Base-by-base conservation (phyloP, 2,113 vertebrate species). In the Zingel zingel region DNA sequence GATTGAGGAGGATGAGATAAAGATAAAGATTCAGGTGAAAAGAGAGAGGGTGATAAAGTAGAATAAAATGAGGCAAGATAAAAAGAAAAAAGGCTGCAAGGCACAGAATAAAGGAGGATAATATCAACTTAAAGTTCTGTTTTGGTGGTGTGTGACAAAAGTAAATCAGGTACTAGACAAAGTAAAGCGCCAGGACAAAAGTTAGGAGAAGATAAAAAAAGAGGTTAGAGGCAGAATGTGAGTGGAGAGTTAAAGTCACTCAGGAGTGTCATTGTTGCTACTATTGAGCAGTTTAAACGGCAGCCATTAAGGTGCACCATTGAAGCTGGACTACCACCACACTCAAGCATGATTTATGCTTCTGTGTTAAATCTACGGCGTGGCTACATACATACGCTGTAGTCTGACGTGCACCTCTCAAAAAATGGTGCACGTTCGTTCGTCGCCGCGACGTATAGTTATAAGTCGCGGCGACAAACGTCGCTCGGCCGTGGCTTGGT, bases 241-340 rank as follows among this genome's bases (percentile, higher is more conserved):
- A 69, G 19, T 58, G 48, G 30, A 39, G 54, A 51, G 67, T 23
- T 4, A 27, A 74, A 66, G 75, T 75, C 59, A 39, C 61, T 23
- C 43, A 58, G 65, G 61, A 65, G 78, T 25, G 15, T 68, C 64
- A 71, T 25, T 51, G 51, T 72, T 21, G 71, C 68, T 4, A 8
- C 48, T 59, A 66, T 77, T 23, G 18, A 77, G 56, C 53, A 1
- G 45, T 33, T 18, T 39, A 45, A 69, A 59, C 3, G 25, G 61
- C 66, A 36, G 47, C 36, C 33, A 61, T 21, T 51, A 9, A 43
- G 64, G 54, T n/a, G 67, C n/a, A 80, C 59, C 57, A 33, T 6
- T 61, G 43, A 65, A 58, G 39, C 82, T 48, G 63, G 73, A 10
- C 74, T 21, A 48, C 6, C 15, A 50, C 14, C 18, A 9, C 63